These are phyloP conservation scores for Phalloptychus januarius DNA, from an alignment of 2,797 vertebrate genomes.

Conservation along the genomic window DNA sequence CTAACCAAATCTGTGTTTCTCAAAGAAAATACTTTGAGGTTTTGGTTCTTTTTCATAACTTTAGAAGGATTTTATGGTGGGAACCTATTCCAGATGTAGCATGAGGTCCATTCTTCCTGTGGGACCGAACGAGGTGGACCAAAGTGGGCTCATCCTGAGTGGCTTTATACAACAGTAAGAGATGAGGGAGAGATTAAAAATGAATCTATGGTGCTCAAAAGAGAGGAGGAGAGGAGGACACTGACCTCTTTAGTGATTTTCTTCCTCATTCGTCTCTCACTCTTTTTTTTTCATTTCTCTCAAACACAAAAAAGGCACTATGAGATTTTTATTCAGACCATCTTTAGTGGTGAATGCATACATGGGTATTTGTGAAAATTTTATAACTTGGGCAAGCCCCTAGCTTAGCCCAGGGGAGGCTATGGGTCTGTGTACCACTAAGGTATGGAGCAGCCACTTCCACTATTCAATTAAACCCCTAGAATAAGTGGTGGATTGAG, in stretches of 20 bases:
- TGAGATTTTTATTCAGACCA: constrained; percentile 41
- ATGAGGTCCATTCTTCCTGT: constrained; percentile 50
- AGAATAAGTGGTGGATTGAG: constrained; percentile 60
- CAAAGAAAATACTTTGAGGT: background rate
- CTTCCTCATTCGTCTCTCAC: background rate
- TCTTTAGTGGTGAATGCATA: constrained; percentile 16
- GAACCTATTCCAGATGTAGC: constrained; percentile 41
- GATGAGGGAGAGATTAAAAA: constrained; percentile 68
- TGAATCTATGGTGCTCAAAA: constrained; percentile 57
- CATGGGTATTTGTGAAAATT: constrained; percentile 58
- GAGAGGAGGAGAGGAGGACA: constrained; percentile 24
- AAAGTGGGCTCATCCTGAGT: constrained; percentile 34
- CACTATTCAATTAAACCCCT: constrained; percentile 67
- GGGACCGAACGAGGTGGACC: constrained; percentile 24
- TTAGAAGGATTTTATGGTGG: constrained; percentile 10
- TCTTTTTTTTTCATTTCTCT: background rate
- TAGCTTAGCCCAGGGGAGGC: constrained; percentile 35
- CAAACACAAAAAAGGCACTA: background rate
- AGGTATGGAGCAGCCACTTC: constrained; percentile 50
- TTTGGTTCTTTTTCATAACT: constrained; percentile 6
- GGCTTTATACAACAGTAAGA: constrained; percentile 30
- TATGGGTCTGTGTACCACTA: constrained; percentile 43
- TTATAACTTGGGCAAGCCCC: constrained; percentile 59
- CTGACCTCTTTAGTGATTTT: constrained; percentile 56
- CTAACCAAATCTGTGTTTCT: background rate